phyloP scores from a whole-genome alignment of 2,113 vertebrate genomes.

The Tachycineta bicolor region DNA sequence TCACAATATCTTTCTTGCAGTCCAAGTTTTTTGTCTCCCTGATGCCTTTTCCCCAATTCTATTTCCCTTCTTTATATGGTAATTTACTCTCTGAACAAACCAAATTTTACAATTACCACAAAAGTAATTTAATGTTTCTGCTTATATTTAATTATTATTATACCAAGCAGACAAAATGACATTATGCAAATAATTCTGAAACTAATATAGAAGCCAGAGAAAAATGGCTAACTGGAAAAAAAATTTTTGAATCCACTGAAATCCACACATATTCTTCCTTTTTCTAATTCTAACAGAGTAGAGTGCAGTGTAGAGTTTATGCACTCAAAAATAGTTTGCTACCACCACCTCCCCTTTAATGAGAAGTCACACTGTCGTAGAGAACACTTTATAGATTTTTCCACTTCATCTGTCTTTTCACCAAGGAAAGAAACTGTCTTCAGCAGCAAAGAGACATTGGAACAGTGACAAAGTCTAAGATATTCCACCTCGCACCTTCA shows the following conservation, averaged over 20 bases:
- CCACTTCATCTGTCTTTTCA: not conserved
- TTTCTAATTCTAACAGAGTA: not conserved
- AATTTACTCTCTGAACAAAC: not conserved
- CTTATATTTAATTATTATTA: not conserved
- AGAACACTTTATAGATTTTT: slow-evolving; percentile 7
- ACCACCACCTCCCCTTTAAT: not conserved
- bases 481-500: not conserved
- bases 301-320: not conserved
- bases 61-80: not conserved
- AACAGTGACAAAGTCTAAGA: not conserved
- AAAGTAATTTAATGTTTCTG: not conserved
- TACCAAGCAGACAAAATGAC: not conserved
- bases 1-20: not conserved
- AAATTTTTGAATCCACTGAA: not conserved
- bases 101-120: not conserved
- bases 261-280: not conserved
- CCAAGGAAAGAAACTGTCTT: not conserved
- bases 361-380: not conserved
- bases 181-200: not conserved
- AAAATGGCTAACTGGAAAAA: not conserved
- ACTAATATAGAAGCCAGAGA: not conserved
- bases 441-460: not conserved
- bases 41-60: not conserved
- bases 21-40: not conserved
- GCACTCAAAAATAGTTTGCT: not conserved